A percentile compares a stretch with the other conserved stretches of the same genome.
phyloP scores from a whole-genome alignment of 2,888 invertebrate genomes.

The Drosophila basisetae region DNA sequence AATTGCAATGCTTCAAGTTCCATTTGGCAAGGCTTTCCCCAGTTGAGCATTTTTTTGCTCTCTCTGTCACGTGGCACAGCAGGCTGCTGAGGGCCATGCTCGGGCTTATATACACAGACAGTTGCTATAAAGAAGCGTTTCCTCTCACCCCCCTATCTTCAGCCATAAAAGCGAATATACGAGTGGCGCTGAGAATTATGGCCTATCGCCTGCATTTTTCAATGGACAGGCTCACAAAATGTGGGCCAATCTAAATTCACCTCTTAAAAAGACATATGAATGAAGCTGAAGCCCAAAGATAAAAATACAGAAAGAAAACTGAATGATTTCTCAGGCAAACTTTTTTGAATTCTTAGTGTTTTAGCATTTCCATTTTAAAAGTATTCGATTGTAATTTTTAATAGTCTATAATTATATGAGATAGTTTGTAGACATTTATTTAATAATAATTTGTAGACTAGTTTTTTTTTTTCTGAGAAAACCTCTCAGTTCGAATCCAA shows the following conservation, averaged over 20 bases:
- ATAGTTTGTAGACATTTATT: neutral
- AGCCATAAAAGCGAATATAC: conserved; percentile 50
- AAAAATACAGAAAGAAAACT: neutral
- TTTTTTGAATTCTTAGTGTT: neutral
- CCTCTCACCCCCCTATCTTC: neutral
- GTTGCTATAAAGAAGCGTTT: conserved; percentile 12
- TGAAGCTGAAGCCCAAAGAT: neutral
- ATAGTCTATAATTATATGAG: fast-evolving
- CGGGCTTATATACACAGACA: conserved; percentile 1
- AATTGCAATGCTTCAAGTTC: conserved; percentile 50
- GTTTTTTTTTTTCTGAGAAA: neutral
- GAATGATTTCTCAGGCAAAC: neutral
- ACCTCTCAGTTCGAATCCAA: neutral
- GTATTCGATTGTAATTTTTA: neutral
- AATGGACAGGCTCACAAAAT: conserved; percentile 36
- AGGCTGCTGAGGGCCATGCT: neutral
- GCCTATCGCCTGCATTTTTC: conserved; percentile 44
- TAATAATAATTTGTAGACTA: no score
- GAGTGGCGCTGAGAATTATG: conserved; percentile 53
- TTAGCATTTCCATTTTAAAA: neutral
- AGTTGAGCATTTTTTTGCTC: conserved; percentile 21
- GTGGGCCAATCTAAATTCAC: conserved; percentile 11
- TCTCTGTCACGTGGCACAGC: conserved; percentile 43
- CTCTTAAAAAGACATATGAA: neutral
- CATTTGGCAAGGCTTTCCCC: conserved; percentile 29